These are phyloP conservation scores for Hirundo rustica DNA, from an alignment of 2,797 vertebrate species.

Conservation along the genomic window DNA sequence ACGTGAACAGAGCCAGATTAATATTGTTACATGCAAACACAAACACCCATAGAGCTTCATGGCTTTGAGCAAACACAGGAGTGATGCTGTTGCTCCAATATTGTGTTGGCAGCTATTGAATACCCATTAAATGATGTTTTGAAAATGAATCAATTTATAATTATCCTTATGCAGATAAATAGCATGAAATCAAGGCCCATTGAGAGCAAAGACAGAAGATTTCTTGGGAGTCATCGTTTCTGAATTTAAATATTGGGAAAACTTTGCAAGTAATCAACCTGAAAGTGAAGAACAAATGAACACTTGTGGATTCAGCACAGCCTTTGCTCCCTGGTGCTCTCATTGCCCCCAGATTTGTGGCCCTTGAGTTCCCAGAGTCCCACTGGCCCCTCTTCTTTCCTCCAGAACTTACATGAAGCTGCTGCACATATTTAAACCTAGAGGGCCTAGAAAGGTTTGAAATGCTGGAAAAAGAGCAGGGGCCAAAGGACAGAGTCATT, in stretches of 20 bases:
- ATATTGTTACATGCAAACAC: not conserved
- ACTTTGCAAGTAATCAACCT: not conserved
- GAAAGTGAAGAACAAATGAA: not conserved
- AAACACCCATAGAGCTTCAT: not conserved
- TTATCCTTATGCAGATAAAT: not conserved
- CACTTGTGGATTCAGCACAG: not conserved
- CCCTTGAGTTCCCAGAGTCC: not conserved
- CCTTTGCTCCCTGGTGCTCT: not conserved
- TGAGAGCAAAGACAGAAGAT: not conserved
- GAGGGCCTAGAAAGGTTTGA: not conserved
- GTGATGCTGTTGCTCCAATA: not conserved
- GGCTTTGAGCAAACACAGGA: not conserved
- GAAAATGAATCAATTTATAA: not conserved
- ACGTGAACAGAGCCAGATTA: not conserved
- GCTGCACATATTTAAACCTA: not conserved
- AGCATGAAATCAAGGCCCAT: not conserved
- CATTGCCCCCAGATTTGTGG: not conserved
- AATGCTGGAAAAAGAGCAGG: not conserved
- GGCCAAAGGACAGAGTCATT: not conserved
- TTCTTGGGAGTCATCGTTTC: not conserved
- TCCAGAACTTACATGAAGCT: not conserved
- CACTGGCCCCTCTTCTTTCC: not conserved
- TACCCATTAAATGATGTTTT: not conserved
- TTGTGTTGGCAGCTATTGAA: not conserved
- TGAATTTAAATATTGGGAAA: not conserved